phyloP scores from a whole-genome alignment of 2,797 vertebrate species.

The Tragelaphus oryx region DNA sequence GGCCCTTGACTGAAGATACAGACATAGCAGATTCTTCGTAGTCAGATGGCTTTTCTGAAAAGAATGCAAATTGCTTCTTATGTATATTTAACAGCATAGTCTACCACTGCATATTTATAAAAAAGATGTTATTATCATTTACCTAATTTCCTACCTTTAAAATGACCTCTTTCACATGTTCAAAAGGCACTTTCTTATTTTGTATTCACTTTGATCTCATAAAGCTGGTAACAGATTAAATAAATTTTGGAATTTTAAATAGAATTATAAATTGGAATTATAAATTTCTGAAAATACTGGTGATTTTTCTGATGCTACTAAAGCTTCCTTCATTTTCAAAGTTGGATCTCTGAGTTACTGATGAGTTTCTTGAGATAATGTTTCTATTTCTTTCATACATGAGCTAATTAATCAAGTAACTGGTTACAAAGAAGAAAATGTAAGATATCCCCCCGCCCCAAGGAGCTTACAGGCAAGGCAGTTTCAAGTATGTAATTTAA shows the following conservation, averaged over 20 bases:
- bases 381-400: slow-evolving; percentile 7
- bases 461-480: neutral
- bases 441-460: neutral
- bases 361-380: neutral
- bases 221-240: neutral
- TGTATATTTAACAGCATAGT: neutral
- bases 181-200: neutral
- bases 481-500: neutral
- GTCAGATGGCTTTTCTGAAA: neutral
- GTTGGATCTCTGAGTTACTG: neutral
- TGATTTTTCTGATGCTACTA: neutral
- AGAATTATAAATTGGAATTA: neutral
- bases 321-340: neutral
- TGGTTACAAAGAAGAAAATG: neutral
- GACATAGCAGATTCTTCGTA: neutral
- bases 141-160: neutral
- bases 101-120: neutral
- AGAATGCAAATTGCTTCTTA: neutral
- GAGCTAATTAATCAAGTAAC: neutral
- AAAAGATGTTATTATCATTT: neutral
- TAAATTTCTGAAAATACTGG: slow-evolving; percentile 1
- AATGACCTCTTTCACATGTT: neutral
- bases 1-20: neutral
- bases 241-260: neutral
- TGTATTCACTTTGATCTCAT: neutral